Percentiles rank a stretch among this genome's conserved stretches.
These are phyloP conservation scores for Acipenser ruthenus DNA, from an alignment of 2,797 vertebrate species.

Conservation along the genomic window DNA sequence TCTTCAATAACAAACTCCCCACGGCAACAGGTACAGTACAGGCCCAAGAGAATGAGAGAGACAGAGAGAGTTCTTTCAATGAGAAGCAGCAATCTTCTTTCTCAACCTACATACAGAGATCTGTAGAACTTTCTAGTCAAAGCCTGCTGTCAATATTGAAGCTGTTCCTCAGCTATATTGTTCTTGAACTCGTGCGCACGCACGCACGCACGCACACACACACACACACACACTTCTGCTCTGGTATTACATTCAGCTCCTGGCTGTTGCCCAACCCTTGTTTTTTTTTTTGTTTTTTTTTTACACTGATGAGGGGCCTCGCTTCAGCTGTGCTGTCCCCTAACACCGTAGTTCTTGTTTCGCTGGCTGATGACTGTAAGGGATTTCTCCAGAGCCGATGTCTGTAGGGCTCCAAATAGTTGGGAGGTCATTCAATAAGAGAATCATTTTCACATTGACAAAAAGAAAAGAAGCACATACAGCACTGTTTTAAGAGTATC, in stretches of 20 bases:
- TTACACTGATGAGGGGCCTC: background rate
- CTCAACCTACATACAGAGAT: background rate
- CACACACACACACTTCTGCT: constrained; percentile 5
- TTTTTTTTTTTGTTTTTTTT: background rate
- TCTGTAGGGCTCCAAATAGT: constrained; percentile 36
- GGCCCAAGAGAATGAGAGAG: background rate
- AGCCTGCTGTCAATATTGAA: background rate
- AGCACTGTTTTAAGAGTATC: too few species aligned
- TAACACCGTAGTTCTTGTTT: background rate
- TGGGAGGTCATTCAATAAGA: background rate
- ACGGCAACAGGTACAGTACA: constrained; percentile 1
- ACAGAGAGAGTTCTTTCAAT: background rate
- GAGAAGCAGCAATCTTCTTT: background rate
- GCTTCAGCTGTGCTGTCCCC: constrained; percentile 3
- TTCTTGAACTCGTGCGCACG: background rate
- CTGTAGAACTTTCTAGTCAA: background rate
- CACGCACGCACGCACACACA: background rate
- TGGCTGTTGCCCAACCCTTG: constrained; percentile 1
- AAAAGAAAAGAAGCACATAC: background rate
- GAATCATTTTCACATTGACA: background rate
- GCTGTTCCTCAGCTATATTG: background rate
- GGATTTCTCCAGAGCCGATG: constrained; percentile 32
- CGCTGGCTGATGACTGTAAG: constrained; percentile 16
- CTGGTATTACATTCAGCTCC: background rate
- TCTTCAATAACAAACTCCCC: constrained; percentile 24